These are phyloP conservation scores for Drosophila bocki DNA, from an alignment of 1,140 invertebrate species.

Conservation along the genomic window DNA sequence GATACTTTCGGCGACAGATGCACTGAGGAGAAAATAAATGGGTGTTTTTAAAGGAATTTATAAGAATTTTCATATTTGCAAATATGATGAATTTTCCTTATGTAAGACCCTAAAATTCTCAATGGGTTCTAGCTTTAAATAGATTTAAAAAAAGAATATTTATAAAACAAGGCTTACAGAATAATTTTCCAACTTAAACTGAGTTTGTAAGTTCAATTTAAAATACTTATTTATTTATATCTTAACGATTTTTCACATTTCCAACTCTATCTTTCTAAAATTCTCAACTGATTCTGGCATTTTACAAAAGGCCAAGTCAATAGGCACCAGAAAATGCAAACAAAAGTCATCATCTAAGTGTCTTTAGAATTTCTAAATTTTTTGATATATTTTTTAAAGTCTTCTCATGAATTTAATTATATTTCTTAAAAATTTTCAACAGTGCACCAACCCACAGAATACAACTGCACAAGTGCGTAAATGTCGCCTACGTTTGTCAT, in stretches of 20 bases:
- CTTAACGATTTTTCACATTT: too few species aligned
- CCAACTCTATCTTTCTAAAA: neutral
- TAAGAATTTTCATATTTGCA: neutral
- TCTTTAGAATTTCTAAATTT: neutral
- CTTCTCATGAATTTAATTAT: neutral
- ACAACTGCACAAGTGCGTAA: slow-evolving; percentile 38
- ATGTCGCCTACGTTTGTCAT: slow-evolving; percentile 46
- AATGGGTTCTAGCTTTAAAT: too few species aligned
- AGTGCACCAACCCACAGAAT: neutral
- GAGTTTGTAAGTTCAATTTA: too few species aligned
- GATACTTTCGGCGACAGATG: slow-evolving; percentile 4
- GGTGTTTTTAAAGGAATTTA: neutral
- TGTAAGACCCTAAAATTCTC: too few species aligned
- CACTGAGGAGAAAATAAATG: neutral
- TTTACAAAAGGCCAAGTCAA: neutral
- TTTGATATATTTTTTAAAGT: too few species aligned
- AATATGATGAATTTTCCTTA: too few species aligned
- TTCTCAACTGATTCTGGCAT: neutral
- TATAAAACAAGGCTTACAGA: too few species aligned
- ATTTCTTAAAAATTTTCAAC: neutral
- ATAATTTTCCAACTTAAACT: too few species aligned
- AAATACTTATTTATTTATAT: too few species aligned
- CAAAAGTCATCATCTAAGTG: neutral
- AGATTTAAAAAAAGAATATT: too few species aligned
- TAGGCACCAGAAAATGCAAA: neutral